A percentile compares a stretch with the other conserved stretches of the same genome.
phyloP scores from a whole-genome alignment of 2,797 vertebrate species.

The Sebastolobus alascanus region DNA sequence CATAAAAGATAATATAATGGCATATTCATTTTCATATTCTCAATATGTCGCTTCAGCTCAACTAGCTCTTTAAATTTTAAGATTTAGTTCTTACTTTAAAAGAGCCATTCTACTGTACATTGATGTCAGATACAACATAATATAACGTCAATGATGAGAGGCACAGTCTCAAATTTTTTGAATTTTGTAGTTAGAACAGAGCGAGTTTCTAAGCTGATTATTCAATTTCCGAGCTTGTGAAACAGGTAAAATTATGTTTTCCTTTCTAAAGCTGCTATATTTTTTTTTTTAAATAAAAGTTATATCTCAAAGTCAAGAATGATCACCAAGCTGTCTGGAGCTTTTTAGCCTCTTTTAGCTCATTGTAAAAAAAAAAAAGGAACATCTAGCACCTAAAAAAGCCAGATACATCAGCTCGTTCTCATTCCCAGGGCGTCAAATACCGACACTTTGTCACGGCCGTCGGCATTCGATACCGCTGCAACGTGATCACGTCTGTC shows the following conservation, averaged over 20 bases:
- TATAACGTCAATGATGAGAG: neutral
- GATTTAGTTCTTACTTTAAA: neutral
- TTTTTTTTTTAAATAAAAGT: neutral
- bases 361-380: neutral
- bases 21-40: neutral
- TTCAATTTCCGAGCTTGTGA: neutral
- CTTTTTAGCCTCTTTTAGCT: neutral
- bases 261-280: neutral
- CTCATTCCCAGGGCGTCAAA: too few species aligned
- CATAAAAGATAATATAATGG: constrained; percentile 42
- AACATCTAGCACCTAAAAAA: too few species aligned
- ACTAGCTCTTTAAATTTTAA: constrained; percentile 32
- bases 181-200: neutral
- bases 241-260: neutral
- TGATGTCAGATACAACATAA: constrained; percentile 14
- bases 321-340: too few species aligned
- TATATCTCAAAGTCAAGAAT: neutral
- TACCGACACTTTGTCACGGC: too few species aligned
- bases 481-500: too few species aligned
- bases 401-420: too few species aligned
- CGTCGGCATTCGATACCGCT: too few species aligned
- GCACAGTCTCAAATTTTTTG: neutral
- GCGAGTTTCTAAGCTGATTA: neutral
- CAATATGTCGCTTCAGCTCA: constrained; percentile 11
- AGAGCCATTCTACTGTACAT: neutral